Percentiles rank a stretch among this genome's conserved stretches.
Conservation (phyloP, 2,888 invertebrate species). For the Acrobasis repandana region DNA sequence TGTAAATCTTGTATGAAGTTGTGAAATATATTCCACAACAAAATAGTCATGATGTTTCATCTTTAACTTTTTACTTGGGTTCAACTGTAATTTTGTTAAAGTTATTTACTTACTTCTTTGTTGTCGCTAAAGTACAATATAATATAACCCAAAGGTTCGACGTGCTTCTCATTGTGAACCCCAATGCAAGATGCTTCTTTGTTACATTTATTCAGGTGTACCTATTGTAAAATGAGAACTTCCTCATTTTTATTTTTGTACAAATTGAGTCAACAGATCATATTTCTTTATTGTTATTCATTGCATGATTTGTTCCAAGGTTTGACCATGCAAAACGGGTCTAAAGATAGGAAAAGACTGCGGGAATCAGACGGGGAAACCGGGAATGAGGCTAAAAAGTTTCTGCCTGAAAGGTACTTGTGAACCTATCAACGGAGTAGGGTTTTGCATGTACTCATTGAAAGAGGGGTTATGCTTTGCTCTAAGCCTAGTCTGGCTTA, state of each 20-base stretch:
- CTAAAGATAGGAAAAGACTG: conserved; percentile 58
- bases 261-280: background rate
- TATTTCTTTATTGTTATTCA: background rate
- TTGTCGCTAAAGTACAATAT: no score
- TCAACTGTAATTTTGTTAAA: no score
- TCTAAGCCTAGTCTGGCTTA: background rate
- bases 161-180: no score
- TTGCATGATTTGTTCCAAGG: conserved; percentile 33
- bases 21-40: no score
- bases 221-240: no score
- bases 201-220: no score
- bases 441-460: conserved; percentile 6
- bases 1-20: no score
- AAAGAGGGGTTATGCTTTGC: conserved; percentile 9
- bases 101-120: no score
- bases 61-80: no score
- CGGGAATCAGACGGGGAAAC: conserved; percentile 59
- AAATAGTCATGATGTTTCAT: no score
- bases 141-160: no score
- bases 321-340: conserved; percentile 40
- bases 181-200: no score
- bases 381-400: conserved; percentile 63
- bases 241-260: background rate
- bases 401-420: conserved; percentile 55
- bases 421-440: background rate